Conservation (phyloP, 2,113 vertebrate species). For the Dendrocopos noguchii region DNA sequence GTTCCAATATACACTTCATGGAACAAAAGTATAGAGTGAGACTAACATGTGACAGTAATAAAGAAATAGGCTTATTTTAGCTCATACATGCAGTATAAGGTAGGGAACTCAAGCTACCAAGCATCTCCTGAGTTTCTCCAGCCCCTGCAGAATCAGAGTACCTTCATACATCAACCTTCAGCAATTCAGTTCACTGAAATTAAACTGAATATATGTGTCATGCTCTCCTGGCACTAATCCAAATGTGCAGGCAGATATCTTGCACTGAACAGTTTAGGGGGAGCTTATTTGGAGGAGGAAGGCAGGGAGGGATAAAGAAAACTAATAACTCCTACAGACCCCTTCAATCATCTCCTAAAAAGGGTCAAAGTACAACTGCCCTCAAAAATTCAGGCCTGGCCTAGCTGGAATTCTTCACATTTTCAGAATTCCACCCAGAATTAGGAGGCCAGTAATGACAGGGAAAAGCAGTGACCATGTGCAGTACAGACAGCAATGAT, state of each 20-base stretch:
- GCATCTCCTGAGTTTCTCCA: background rate
- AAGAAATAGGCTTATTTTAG: background rate
- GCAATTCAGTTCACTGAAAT: background rate
- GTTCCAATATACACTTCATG: background rate
- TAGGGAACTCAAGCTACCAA: background rate
- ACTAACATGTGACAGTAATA: background rate
- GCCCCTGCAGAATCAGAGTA: background rate
- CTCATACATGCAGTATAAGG: background rate
- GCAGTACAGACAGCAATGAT: constrained; percentile 49
- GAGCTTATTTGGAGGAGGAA: background rate
- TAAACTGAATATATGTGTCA: background rate
- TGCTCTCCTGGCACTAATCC: background rate
- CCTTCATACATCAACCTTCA: background rate
- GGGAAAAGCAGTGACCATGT: background rate
- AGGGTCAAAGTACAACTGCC: constrained; percentile 64
- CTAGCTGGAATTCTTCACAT: constrained; percentile 72
- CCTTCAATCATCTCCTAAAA: constrained; percentile 61
- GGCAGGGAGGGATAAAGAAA: constrained; percentile 21
- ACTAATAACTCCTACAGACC: constrained; percentile 15
- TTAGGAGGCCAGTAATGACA: constrained; percentile 49
- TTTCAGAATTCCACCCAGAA: constrained; percentile 69
- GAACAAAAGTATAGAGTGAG: background rate
- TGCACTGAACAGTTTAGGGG: background rate
- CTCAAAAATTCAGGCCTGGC: constrained; percentile 67
- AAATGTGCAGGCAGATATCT: background rate